Conservation (phyloP, 2,888 invertebrate species). For the Trichacis sp. region DNA sequence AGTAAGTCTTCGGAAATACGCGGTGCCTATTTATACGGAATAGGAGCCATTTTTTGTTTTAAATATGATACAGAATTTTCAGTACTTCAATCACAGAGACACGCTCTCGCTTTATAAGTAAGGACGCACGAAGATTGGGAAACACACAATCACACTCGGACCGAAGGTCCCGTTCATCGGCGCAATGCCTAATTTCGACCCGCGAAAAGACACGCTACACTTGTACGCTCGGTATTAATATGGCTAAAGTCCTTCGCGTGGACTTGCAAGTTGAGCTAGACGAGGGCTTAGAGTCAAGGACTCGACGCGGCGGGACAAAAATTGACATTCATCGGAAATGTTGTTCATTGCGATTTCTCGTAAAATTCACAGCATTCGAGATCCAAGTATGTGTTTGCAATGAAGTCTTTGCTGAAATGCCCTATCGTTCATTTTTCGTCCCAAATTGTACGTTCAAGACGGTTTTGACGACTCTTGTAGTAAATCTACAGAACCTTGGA, state of each 20-base stretch:
- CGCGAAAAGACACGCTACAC: slow-evolving; percentile 45
- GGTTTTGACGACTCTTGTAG: slow-evolving; percentile 16
- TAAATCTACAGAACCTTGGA: too few relatives aligned
- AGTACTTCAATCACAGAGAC: slow-evolving; percentile 47
- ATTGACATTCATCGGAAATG: slow-evolving; percentile 1
- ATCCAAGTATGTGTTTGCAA: not conserved
- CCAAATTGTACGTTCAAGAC: slow-evolving; percentile 17
- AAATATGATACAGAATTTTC: slow-evolving; percentile 49
- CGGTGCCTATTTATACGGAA: slow-evolving; percentile 43
- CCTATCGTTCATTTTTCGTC: slow-evolving; percentile 31
- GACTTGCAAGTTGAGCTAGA: slow-evolving; percentile 38
- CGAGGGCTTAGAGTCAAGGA: slow-evolving; percentile 32
- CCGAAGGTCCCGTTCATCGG: slow-evolving; percentile 25
- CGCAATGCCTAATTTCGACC: slow-evolving; percentile 40
- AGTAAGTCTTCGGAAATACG: slow-evolving; percentile 26
- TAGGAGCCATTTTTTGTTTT: slow-evolving; percentile 44
- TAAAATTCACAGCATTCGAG: slow-evolving; percentile 1
- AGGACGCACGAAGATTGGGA: slow-evolving; percentile 23
- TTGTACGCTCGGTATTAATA: slow-evolving; percentile 35
- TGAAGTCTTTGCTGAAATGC: not conserved
- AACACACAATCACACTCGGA: slow-evolving; percentile 20
- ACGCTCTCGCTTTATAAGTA: slow-evolving; percentile 32
- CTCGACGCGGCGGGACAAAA: slow-evolving; percentile 31
- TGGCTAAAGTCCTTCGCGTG: slow-evolving; percentile 40
- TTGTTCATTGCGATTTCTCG: not conserved